A percentile compares a stretch with the other conserved stretches of the same genome.
Evolutionary conservation across 2,113 vertebrate genomes (phyloP).

Genomic region (Tupaia chinensis): DNA sequence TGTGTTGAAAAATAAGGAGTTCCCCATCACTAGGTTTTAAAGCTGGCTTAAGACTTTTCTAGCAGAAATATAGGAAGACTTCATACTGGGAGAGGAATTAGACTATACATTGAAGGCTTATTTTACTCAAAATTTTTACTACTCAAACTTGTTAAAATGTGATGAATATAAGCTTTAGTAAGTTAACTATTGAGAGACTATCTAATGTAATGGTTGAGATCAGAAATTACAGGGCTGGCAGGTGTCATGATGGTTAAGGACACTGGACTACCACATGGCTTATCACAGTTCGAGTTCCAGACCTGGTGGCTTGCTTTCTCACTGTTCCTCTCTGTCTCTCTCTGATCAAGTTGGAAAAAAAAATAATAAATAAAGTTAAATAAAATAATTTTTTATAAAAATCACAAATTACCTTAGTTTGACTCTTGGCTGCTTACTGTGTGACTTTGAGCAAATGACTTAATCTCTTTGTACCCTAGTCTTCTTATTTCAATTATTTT

Average conservation of each 20-base stretch:
- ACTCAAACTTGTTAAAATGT: constrained; percentile 34
- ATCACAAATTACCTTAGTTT: neutral
- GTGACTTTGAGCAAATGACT: neutral
- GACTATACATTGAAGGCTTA: neutral
- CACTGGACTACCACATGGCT: no score
- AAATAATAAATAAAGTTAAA: no score
- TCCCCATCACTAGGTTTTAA: constrained; percentile 32
- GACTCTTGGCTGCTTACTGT: neutral
- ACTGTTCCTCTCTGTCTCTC: no score
- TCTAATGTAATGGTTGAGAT: neutral
- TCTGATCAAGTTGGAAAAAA: no score
- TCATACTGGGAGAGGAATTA: neutral
- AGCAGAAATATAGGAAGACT: neutral
- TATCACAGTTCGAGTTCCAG: no score
- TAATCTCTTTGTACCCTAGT: neutral
- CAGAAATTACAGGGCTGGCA: neutral
- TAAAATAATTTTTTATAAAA: no score
- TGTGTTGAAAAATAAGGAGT: neutral
- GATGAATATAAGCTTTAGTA: neutral
- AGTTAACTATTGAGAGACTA: neutral
- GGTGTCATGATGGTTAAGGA: no score
- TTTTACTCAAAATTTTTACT: constrained; percentile 27
- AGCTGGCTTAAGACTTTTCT: neutral
- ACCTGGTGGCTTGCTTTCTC: no score
- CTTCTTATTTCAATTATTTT: neutral